Percentiles rank a stretch among this genome's conserved stretches.
Evolutionary conservation across 2,797 vertebrate species (phyloP).

Genomic region (Oceanodroma leucorhoa): DNA sequence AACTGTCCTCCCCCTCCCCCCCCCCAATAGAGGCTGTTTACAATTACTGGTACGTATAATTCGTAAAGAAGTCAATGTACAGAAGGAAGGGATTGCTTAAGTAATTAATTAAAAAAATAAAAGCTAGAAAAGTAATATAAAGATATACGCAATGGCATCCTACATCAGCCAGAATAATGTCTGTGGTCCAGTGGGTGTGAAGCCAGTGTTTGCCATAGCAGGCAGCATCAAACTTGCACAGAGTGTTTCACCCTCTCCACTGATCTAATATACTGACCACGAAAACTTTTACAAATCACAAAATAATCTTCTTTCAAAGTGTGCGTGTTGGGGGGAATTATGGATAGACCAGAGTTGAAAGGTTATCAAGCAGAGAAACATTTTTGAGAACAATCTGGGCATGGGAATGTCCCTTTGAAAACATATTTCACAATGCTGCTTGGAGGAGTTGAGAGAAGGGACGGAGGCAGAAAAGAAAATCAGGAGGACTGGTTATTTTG

Average conservation of each 20-base stretch:
- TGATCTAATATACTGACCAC: not conserved
- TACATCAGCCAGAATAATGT: not conserved
- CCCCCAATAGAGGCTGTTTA: not conserved
- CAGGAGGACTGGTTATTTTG: not conserved
- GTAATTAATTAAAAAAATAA: not conserved
- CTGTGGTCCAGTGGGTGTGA: not conserved
- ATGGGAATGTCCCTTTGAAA: not conserved
- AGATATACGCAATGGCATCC: not conserved
- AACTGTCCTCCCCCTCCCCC: not conserved
- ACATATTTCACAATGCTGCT: not conserved
- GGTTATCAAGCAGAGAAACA: not conserved
- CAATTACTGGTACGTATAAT: not conserved
- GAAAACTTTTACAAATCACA: not conserved
- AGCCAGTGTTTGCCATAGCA: not conserved
- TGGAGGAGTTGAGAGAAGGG: not conserved
- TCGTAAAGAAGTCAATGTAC: not conserved
- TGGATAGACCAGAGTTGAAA: not conserved
- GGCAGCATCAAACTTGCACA: not conserved
- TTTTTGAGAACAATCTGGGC: not conserved
- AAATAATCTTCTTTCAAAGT: not conserved
- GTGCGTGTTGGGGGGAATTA: rapidly evolving
- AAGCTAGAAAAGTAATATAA: not conserved
- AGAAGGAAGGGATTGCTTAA: not conserved
- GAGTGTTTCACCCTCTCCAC: not conserved
- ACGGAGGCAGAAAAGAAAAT: not conserved